phyloP scores from a whole-genome alignment of 2,113 vertebrate genomes.

The Pandion haliaetus region DNA sequence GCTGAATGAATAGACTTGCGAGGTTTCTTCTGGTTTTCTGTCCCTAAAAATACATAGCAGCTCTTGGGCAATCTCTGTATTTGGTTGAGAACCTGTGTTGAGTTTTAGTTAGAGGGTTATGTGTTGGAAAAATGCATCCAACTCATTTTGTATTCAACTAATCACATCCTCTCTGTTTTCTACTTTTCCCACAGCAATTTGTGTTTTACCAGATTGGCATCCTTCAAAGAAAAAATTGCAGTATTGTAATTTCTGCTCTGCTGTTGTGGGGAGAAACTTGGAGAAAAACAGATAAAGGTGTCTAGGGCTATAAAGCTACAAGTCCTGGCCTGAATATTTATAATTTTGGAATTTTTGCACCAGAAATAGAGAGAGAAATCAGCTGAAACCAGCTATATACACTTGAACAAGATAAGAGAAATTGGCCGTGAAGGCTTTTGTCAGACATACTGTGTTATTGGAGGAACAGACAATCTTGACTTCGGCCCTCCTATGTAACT shows the following conservation, averaged over 20 bases:
- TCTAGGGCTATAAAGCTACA: not conserved
- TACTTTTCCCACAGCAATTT: not conserved
- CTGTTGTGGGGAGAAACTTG: not conserved
- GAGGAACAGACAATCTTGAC: not conserved
- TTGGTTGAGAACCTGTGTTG: not conserved
- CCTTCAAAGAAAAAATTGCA: not conserved
- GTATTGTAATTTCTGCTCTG: not conserved
- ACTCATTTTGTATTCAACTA: not conserved
- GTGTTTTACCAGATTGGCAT: not conserved
- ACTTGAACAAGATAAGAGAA: not conserved
- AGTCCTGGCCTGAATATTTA: not conserved
- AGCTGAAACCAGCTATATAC: not conserved
- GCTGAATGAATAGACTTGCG: accelerated
- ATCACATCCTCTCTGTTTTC: not conserved
- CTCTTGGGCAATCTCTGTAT: not conserved
- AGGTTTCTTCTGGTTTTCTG: not conserved
- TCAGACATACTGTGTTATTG: not conserved
- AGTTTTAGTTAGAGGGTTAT: not conserved
- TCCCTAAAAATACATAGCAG: not conserved
- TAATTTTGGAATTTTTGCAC: not conserved
- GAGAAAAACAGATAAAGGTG: not conserved
- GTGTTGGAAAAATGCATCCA: not conserved
- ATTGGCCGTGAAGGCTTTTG: not conserved
- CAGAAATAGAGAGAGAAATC: not conserved
- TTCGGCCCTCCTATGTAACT: not conserved